These are phyloP conservation scores for Hippocampus barbouri DNA, from an alignment of 2,113 vertebrate species.

Conservation along the genomic window DNA sequence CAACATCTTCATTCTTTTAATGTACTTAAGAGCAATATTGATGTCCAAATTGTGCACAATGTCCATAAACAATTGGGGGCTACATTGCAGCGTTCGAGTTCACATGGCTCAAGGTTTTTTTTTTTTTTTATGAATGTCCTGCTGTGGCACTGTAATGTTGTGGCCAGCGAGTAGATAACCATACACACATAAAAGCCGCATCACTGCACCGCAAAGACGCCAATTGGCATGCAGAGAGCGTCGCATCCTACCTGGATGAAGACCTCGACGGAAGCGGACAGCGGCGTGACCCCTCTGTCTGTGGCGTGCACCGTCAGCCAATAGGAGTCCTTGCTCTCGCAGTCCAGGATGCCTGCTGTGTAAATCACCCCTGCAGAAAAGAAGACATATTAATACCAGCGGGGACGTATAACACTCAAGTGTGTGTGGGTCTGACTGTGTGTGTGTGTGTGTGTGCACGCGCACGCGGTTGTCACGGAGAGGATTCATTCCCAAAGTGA, in stretches of 20 bases:
- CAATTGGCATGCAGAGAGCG: slow-evolving; percentile 1
- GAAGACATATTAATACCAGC: slow-evolving; percentile 23
- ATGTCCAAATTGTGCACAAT: too few species aligned
- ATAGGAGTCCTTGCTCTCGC: slow-evolving; percentile 87
- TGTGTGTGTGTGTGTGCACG: slow-evolving; percentile 1
- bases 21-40: too few species aligned
- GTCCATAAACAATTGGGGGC: too few species aligned
- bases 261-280: slow-evolving; percentile 87
- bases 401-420: slow-evolving; percentile 34
- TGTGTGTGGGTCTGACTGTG: slow-evolving; percentile 13
- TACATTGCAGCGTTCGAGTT: too few species aligned
- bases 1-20: too few species aligned
- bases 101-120: neutral
- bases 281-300: slow-evolving; percentile 82
- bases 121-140: neutral
- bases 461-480: slow-evolving; percentile 14
- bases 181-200: neutral
- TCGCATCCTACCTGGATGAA: slow-evolving; percentile 78
- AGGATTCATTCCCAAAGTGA: slow-evolving; percentile 27
- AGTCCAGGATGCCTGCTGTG: slow-evolving; percentile 88
- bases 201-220: neutral
- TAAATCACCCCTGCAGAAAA: slow-evolving; percentile 83
- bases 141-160: neutral
- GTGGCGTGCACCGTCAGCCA: slow-evolving; percentile 90
- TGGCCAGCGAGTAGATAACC: neutral